Conservation (phyloP, 2,888 invertebrate species). For the Standfussiana lucernea region DNA sequence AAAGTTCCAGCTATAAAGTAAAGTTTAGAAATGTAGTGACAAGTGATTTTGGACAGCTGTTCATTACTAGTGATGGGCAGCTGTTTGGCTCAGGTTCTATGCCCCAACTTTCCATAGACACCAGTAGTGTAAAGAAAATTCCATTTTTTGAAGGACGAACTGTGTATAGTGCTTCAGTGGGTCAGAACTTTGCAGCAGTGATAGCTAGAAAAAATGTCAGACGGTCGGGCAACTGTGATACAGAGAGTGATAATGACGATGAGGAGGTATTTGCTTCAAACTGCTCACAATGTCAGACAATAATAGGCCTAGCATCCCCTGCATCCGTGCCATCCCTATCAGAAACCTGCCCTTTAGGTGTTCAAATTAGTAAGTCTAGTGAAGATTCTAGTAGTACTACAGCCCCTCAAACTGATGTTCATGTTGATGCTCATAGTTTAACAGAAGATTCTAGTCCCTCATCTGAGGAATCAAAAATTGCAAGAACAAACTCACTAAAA, state of each 20-base stretch:
- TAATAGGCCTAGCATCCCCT: slow-evolving; percentile 90
- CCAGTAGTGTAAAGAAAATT: slow-evolving; percentile 91
- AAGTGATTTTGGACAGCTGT: slow-evolving; percentile 92
- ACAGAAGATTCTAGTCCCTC: slow-evolving; percentile 91
- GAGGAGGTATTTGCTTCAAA: slow-evolving; percentile 92
- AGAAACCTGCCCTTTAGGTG: slow-evolving; percentile 92
- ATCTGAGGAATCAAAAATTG: slow-evolving; percentile 89
- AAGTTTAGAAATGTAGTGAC: slow-evolving; percentile 92
- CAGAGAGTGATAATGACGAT: slow-evolving; percentile 91
- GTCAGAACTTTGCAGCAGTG: slow-evolving; percentile 94
- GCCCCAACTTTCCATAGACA: slow-evolving; percentile 92
- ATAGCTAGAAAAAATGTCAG: slow-evolving; percentile 92
- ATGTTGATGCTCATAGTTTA: slow-evolving; percentile 89
- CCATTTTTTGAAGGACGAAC: slow-evolving; percentile 93
- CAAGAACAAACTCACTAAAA: slow-evolving; percentile 84
- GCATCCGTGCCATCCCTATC: slow-evolving; percentile 91
- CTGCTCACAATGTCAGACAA: slow-evolving; percentile 92
- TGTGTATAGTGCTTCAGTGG: slow-evolving; percentile 93
- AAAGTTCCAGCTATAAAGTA: slow-evolving; percentile 91
- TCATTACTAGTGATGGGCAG: slow-evolving; percentile 92
- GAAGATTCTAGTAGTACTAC: slow-evolving; percentile 92
- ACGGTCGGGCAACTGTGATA: slow-evolving; percentile 89
- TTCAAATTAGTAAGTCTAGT: slow-evolving; percentile 91
- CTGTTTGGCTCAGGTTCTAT: slow-evolving; percentile 93
- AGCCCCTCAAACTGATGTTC: slow-evolving; percentile 90